Evolutionary conservation across 1,140 invertebrate species (phyloP).

Genomic region (Drosophila micromelanica): DNA sequence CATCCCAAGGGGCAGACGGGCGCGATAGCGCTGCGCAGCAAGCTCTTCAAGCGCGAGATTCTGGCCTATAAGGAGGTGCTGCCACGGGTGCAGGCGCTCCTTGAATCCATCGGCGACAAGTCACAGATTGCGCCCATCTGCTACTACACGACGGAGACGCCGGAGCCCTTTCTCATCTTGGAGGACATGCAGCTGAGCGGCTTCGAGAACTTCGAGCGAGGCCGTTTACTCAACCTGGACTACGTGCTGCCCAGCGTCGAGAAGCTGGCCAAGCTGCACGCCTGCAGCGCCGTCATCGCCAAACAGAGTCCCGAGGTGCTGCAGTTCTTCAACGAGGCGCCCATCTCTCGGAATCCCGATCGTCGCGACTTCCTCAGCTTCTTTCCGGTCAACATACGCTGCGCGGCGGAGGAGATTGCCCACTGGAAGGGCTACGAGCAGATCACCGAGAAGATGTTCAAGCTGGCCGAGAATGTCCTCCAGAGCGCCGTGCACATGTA

Average conservation of each 20-base stretch:
- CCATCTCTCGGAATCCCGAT: conserved; percentile 81
- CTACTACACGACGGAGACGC: conserved; percentile 80
- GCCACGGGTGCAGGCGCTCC: conserved; percentile 65
- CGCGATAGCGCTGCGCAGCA: conserved; percentile 73
- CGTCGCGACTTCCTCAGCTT: conserved; percentile 77
- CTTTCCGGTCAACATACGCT: conserved; percentile 79
- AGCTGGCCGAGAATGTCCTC: conserved; percentile 76
- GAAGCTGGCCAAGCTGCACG: conserved; percentile 86
- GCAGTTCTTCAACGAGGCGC: conserved; percentile 77
- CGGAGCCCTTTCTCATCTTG: conserved; percentile 76
- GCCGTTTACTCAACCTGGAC: conserved; percentile 78
- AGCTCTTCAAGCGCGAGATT: conserved; percentile 80
- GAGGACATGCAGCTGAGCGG: conserved; percentile 72
- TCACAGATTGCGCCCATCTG: conserved; percentile 77
- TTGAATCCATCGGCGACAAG: conserved; percentile 73
- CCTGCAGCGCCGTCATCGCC: conserved; percentile 84
- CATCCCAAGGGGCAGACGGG: conserved; percentile 80
- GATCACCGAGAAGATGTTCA: conserved; percentile 82
- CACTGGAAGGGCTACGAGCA: conserved; percentile 81
- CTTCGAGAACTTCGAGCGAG: conserved; percentile 75
- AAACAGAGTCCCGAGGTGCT: conserved; percentile 66
- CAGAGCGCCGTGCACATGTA: conserved; percentile 73
- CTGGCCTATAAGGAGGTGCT: conserved; percentile 78
- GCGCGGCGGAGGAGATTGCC: conserved; percentile 75
- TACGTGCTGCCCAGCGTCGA: conserved; percentile 83